These are phyloP conservation scores for Bubalus kerabau DNA, from an alignment of 2,113 vertebrate species.

Conservation along the genomic window DNA sequence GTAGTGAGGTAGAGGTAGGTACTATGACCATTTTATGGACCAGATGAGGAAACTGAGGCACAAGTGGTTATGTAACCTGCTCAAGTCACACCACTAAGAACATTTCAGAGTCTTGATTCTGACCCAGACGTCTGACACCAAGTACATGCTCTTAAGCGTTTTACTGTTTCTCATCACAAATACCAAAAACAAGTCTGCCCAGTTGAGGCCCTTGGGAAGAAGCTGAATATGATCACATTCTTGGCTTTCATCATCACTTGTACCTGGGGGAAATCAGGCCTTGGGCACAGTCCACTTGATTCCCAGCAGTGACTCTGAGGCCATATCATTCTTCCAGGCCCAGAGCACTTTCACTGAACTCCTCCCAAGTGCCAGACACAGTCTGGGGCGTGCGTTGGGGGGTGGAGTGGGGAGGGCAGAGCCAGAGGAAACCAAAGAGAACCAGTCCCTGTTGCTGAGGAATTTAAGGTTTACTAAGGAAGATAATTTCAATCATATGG, in stretches of 20 bases:
- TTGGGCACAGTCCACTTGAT: not conserved
- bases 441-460: not conserved
- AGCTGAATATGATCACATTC: not conserved
- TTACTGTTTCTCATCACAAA: not conserved
- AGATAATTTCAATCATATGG: not conserved
- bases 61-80: not conserved
- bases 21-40: not conserved
- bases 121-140: not conserved
- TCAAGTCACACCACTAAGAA: not conserved
- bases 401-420: not conserved
- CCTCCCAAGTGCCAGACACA: not conserved
- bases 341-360: not conserved
- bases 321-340: not conserved
- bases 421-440: not conserved
- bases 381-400: fast-evolving
- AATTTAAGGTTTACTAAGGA: not conserved
- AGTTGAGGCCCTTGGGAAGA: not conserved
- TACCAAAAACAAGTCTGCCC: not conserved
- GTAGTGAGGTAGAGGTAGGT: not conserved
- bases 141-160: not conserved
- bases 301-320: not conserved
- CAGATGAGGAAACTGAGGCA: not conserved
- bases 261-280: not conserved
- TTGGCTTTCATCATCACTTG: not conserved
- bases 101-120: not conserved